These are phyloP conservation scores for Xestia ashworthii DNA, from an alignment of 2,888 invertebrate genomes.

Conservation along the genomic window DNA sequence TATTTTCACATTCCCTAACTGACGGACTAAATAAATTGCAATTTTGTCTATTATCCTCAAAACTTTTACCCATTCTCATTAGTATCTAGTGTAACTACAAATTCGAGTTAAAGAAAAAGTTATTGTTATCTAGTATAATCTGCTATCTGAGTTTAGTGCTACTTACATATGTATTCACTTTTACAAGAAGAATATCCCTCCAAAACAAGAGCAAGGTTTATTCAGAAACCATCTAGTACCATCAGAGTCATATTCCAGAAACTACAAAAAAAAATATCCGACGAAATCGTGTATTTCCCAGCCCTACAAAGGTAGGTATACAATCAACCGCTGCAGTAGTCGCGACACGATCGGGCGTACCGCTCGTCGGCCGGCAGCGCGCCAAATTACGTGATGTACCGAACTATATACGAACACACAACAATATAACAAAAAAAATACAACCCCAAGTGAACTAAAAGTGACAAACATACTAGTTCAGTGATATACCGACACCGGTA, in stretches of 20 bases:
- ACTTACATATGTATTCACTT: neutral
- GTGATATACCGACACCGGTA: conserved; percentile 60
- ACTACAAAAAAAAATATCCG: conserved; percentile 39
- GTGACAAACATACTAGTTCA: conserved; percentile 54
- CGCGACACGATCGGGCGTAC: conserved; percentile 59
- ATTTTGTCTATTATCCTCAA: no score
- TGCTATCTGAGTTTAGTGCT: no score
- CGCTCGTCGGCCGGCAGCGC: conserved; percentile 59
- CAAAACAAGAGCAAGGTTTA: neutral
- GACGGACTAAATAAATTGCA: no score
- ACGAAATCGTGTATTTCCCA: conserved; percentile 38
- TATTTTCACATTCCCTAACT: no score
- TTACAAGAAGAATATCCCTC: neutral
- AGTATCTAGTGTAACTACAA: no score
- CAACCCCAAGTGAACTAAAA: conserved; percentile 60
- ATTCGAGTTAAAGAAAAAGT: no score
- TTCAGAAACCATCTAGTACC: neutral
- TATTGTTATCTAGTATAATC: neutral
- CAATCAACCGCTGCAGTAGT: conserved; percentile 66
- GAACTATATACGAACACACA: conserved; percentile 67
- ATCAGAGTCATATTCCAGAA: neutral
- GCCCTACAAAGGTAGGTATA: conserved; percentile 62
- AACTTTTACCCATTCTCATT: neutral
- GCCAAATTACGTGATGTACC: conserved; percentile 58
- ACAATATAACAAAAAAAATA: conserved; percentile 60